Conservation (phyloP, 2,797 vertebrate genomes). For the Acanthiza pusilla region DNA sequence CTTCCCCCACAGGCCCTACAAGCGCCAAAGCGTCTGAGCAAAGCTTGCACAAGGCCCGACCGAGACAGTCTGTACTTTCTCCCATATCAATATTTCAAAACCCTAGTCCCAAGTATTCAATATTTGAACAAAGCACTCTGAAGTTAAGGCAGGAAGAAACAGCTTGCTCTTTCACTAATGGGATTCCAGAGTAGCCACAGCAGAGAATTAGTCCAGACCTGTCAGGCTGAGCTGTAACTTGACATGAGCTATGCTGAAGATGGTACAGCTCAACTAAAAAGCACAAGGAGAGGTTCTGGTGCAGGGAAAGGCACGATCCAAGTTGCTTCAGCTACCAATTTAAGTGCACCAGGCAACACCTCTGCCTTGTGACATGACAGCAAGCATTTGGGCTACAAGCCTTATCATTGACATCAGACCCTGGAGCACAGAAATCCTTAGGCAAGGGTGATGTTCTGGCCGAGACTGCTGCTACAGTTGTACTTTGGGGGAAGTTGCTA, state of each 20-base stretch:
- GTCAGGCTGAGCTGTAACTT: not conserved
- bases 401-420: not conserved
- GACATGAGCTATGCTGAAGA: not conserved
- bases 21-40: rapidly evolving
- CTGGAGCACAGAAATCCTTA: not conserved
- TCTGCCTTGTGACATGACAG: not conserved
- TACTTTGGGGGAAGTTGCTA: not conserved
- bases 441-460: not conserved
- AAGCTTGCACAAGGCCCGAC: not conserved
- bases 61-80: not conserved
- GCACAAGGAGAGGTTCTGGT: not conserved
- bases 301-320: not conserved
- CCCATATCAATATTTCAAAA: not conserved
- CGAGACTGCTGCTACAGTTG: not conserved
- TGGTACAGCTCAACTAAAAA: not conserved
- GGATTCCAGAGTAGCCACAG: not conserved
- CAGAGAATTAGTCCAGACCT: not conserved
- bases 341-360: not conserved
- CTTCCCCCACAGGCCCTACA: not conserved
- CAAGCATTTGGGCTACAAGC: not conserved
- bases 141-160: not conserved
- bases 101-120: not conserved
- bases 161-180: not conserved
- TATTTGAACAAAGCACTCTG: not conserved
- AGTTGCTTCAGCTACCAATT: not conserved